Base-by-base conservation (phyloP, 1,140 invertebrate genomes). In the Tetramorium alpestre region DNA sequence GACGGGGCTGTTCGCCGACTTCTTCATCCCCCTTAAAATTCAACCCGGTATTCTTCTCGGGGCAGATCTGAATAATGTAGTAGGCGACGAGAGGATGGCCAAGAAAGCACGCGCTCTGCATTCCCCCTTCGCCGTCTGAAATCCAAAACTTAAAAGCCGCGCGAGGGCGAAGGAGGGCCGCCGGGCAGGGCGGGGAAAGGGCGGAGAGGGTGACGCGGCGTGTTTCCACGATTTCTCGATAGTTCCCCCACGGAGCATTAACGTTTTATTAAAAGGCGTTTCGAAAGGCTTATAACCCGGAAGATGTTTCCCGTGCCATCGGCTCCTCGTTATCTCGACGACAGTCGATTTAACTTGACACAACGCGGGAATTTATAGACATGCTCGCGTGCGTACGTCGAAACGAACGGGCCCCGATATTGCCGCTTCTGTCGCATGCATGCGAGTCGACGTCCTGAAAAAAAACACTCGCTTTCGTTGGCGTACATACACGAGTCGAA, bases 51-150 rank as follows among this genome's bases (percentile, higher is more conserved):
- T 90, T 89, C 90, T 86, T 88, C 88, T 84, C 87, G 84, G 73
- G 78, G 85, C 77, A 78, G 90, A 93, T 92, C 92, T 93, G 92
- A 93, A 93, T 93, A 92, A 93, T 93, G 90, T 89, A 93, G 75
- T 51, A 89, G 85, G n/a, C 60, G 47, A 65, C 22, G 49, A 47
- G 49, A 69, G 60, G 69, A 85, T 25, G 65, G 62, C 64, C 80
- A 33, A 54, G 58, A 75, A 67, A 90, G 64, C 87, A 84, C 78
- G 87, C 85, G 44, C 28, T 69, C 65, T 65, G 62, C 72, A 73
- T 67, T 38, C 18, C 41, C 54, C 22, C 44, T 44, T n/a, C 47
- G 64, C 56, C 56, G 56, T 49, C 85, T 86, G 54, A 91, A 86
- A 87, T 91, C 77, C 64, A 86, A 86, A 91, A 89, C 81, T 84